These are phyloP conservation scores for Machimus atricapillus DNA, from an alignment of 2,888 invertebrate species.

Conservation along the genomic window DNA sequence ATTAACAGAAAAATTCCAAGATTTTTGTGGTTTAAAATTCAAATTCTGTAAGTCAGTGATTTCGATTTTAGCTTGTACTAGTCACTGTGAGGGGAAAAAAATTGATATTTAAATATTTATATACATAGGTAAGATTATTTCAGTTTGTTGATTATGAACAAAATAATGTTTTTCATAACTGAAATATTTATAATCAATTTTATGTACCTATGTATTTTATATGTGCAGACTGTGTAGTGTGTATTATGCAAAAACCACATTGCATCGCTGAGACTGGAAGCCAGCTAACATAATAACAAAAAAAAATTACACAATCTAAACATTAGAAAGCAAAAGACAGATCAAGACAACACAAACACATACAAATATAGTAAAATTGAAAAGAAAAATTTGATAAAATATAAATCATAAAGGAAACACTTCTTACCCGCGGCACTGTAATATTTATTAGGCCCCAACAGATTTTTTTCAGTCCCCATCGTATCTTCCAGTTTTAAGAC, in stretches of 20 bases:
- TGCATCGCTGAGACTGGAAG: neutral
- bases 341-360: neutral
- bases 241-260: neutral
- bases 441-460: slow-evolving; percentile 64
- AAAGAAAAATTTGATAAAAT: neutral
- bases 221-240: neutral
- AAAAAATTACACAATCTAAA: neutral
- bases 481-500: slow-evolving; percentile 55
- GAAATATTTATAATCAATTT: neutral
- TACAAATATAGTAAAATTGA: neutral
- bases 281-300: neutral
- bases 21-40: no score
- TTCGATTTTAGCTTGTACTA: no score
- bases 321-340: neutral
- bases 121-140: no score
- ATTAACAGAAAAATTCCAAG: no score
- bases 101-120: no score
- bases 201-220: neutral
- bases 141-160: no score
- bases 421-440: slow-evolving; percentile 64
- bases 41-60: no score
- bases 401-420: slow-evolving; percentile 43
- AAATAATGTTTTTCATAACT: no score
- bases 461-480: slow-evolving; percentile 65
- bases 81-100: no score